These are phyloP conservation scores for Cheiracanthium punctorium DNA, from an alignment of 2,888 invertebrate species.

Conservation along the genomic window DNA sequence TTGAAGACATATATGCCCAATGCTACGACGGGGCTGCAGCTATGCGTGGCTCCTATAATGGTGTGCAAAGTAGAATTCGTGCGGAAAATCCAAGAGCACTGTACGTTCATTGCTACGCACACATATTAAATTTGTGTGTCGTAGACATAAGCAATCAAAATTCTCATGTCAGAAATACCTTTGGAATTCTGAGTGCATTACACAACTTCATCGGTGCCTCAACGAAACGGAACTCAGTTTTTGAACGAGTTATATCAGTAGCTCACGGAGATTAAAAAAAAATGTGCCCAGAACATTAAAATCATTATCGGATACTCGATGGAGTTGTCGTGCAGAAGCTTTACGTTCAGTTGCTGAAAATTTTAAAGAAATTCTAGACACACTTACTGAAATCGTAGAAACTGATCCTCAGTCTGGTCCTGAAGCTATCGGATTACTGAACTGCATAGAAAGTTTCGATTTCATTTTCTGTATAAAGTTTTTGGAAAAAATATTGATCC, in stretches of 20 bases:
- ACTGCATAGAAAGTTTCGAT: not conserved
- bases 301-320: not conserved
- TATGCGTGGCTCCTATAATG: too few species aligned
- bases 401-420: not conserved
- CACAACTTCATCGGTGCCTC: too few species aligned
- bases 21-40: not conserved
- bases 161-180: not conserved
- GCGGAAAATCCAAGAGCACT: not conserved
- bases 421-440: not conserved
- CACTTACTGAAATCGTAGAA: too few species aligned
- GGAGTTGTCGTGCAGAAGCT: not conserved
- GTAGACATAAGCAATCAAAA: not conserved
- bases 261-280: not conserved
- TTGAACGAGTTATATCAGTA: not conserved
- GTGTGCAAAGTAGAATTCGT: not conserved
- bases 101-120: too few species aligned
- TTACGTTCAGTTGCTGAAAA: not conserved
- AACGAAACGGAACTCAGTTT: not conserved
- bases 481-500: too few species aligned
- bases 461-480: too few species aligned
- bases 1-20: not conserved
- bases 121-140: too few species aligned
- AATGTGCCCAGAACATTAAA: not conserved
- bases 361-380: too few species aligned
- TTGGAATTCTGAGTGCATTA: too few species aligned